Evolutionary conservation across 2,888 invertebrate species (phyloP).

Genomic region (Coelopa pilipes): DNA sequence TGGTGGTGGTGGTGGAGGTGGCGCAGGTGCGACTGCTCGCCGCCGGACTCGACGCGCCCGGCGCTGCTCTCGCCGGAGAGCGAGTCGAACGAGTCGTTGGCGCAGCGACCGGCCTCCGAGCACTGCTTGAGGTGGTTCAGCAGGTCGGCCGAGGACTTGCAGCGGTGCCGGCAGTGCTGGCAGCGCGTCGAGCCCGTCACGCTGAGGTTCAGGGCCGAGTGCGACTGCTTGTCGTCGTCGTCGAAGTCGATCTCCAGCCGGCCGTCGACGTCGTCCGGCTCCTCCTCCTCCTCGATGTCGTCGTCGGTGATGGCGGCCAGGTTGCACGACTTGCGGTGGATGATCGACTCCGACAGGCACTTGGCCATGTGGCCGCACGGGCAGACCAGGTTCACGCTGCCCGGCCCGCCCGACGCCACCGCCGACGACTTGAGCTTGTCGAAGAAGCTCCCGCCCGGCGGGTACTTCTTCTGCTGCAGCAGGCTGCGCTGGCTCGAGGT

Average conservation of each 20-base stretch:
- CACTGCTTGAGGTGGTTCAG: slow-evolving; percentile 81
- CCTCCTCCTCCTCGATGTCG: slow-evolving; percentile 56
- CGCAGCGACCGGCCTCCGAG: slow-evolving; percentile 68
- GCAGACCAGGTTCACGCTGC: slow-evolving; percentile 76
- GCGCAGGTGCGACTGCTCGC: slow-evolving; percentile 70
- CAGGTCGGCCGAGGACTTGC: slow-evolving; percentile 85
- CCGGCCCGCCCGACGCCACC: slow-evolving; percentile 72
- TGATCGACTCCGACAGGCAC: slow-evolving; percentile 82
- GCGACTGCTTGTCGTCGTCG: slow-evolving; percentile 62
- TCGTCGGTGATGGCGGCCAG: slow-evolving; percentile 57
- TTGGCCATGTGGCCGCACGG: slow-evolving; percentile 81
- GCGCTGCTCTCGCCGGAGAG: slow-evolving; percentile 62
- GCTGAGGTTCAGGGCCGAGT: slow-evolving; percentile 67
- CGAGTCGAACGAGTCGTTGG: slow-evolving; percentile 65
- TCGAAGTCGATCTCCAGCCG: slow-evolving; percentile 61
- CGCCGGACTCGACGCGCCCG: slow-evolving; percentile 58
- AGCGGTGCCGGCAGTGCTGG: slow-evolving; percentile 86
- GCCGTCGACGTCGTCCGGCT: slow-evolving; percentile 54
- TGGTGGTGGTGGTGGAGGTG: slow-evolving; percentile 61
- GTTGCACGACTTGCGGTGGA: slow-evolving; percentile 78
- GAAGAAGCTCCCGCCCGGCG: slow-evolving; percentile 80
- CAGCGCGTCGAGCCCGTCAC: slow-evolving; percentile 78
- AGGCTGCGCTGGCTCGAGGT: slow-evolving; percentile 55
- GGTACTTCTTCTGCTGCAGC: slow-evolving; percentile 55
- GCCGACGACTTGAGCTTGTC: slow-evolving; percentile 82